These are phyloP conservation scores for Daboia siamensis DNA, from an alignment of 2,113 vertebrate genomes.

Conservation along the genomic window DNA sequence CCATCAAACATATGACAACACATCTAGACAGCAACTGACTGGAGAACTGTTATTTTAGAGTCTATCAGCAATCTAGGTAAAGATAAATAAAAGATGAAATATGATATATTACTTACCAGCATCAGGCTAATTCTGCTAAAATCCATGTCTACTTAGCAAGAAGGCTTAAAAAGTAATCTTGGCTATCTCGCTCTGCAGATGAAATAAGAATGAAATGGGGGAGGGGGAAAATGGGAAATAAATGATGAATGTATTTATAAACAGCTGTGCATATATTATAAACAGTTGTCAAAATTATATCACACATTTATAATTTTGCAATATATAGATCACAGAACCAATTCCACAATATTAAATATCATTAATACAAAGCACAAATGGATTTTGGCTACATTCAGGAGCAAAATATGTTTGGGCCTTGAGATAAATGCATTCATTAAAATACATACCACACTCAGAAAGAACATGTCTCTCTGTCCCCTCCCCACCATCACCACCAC, in stretches of 20 bases:
- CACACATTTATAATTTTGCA: not conserved
- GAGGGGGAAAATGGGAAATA: not conserved
- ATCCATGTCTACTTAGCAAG: not conserved
- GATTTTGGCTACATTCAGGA: not conserved
- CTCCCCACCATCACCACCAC: not conserved
- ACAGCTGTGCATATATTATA: not conserved
- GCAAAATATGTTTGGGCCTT: not conserved
- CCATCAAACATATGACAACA: not conserved
- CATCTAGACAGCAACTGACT: not conserved
- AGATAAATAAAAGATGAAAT: not conserved
- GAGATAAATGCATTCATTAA: not conserved
- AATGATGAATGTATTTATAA: not conserved
- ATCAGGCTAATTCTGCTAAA: not conserved
- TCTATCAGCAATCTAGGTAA: not conserved
- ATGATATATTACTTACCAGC: not conserved
- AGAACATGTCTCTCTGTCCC: not conserved
- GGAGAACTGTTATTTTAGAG: not conserved
- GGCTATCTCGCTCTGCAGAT: not conserved
- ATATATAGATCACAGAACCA: not conserved
- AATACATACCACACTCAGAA: not conserved
- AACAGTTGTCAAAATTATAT: not conserved
- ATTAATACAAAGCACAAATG: not conserved
- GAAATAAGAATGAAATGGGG: not conserved
- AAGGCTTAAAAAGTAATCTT: not conserved
- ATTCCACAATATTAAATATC: not conserved